phyloP scores from a whole-genome alignment of 2,113 vertebrate species.

The Ptilonorhynchus violaceus region DNA sequence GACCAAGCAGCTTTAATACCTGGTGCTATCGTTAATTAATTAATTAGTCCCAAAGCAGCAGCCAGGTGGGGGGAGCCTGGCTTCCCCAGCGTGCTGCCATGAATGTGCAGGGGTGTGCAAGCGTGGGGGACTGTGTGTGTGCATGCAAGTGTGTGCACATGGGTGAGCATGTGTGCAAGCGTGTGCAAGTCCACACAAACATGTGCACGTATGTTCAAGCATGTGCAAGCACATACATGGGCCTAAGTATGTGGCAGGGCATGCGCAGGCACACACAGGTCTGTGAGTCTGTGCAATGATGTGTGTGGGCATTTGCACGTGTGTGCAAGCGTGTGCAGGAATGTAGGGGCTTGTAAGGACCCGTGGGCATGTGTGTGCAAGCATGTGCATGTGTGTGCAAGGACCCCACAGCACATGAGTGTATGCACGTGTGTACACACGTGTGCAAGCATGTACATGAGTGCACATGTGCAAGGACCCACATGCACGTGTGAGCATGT shows the following conservation, averaged over 20 bases:
- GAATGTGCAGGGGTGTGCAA: fast-evolving
- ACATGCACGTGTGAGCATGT: no score
- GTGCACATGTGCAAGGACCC: neutral
- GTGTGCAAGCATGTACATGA: neutral
- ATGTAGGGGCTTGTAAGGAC: neutral
- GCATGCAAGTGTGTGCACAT: neutral
- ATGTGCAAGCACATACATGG: neutral
- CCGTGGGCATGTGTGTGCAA: fast-evolving
- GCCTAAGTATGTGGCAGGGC: neutral
- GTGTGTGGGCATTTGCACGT: fast-evolving
- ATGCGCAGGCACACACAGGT: no score
- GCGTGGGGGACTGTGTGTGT: neutral
- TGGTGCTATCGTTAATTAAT: neutral
- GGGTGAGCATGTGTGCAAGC: neutral
- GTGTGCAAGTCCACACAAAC: neutral
- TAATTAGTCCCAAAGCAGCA: neutral
- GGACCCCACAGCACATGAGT: no score
- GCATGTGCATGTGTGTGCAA: fast-evolving
- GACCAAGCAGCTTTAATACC: neutral
- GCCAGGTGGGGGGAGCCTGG: neutral
- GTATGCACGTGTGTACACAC: fast-evolving
- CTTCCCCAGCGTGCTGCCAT: fast-evolving
- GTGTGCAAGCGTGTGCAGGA: neutral
- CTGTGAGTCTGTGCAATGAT: neutral
- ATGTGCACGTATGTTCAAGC: fast-evolving